Evolutionary conservation across 2,797 vertebrate genomes (phyloP).

Genomic region (Lepilemur ruficaudatus): DNA sequence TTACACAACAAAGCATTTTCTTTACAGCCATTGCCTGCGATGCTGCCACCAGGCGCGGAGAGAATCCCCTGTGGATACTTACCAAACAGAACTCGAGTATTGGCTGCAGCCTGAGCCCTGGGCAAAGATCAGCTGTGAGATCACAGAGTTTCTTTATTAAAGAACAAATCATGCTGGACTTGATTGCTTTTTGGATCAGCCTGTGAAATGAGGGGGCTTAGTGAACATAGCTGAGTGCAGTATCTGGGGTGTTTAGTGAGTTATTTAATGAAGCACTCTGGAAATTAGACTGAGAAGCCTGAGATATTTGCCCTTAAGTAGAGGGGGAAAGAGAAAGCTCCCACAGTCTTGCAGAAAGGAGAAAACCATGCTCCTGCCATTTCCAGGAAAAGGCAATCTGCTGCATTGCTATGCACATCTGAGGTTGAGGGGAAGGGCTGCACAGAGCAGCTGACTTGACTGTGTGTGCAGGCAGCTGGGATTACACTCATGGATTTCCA

Average conservation of each 20-base stretch:
- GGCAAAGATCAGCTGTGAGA: slow-evolving; percentile 74
- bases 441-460: accelerated
- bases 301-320: background rate
- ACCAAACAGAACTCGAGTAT: slow-evolving; percentile 34
- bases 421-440: background rate
- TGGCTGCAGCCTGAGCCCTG: slow-evolving; percentile 55
- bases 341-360: background rate
- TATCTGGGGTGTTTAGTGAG: background rate
- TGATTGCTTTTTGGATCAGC: slow-evolving; percentile 64
- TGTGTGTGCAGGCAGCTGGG: background rate
- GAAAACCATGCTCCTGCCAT: background rate
- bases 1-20: background rate
- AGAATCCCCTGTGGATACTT: slow-evolving; percentile 44
- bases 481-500: background rate
- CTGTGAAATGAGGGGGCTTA: slow-evolving; percentile 49
- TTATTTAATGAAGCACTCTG: slow-evolving; percentile 19
- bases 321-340: background rate
- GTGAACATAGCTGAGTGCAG: background rate
- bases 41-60: background rate
- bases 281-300: slow-evolving; percentile 19
- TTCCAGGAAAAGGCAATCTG: background rate
- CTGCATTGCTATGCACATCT: accelerated
- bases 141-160: slow-evolving; percentile 72
- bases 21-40: background rate
- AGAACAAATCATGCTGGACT: slow-evolving; percentile 74